Evolutionary conservation across 2,113 vertebrate species (phyloP), one percentile per base, ranked within the genome.

Genomic region (Taxidea taxus): DNA sequence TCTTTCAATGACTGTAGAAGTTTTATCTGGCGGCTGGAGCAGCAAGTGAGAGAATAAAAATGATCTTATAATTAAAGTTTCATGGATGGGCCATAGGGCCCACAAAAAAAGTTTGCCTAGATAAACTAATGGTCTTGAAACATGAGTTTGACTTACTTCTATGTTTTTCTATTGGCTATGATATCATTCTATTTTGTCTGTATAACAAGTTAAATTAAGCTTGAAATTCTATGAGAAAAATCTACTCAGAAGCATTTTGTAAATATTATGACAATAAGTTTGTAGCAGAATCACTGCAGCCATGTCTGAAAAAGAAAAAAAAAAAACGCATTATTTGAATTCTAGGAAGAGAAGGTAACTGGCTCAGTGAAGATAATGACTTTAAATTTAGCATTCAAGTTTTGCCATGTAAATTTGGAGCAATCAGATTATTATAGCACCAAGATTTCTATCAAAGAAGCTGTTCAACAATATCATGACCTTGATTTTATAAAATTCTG

Each of bases 181-280:
- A 21, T 51, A 64, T 91, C 90, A 27, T 97, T 97, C 91, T 91
- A 83, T 92, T 97, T 97, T 95, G 14, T 89, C 85, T 97, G 44
- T 77, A 96, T 75, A 7, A 97, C 42, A 8, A 97, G 80, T 97
- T 98, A 98, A 98, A 98, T 98, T 98, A 98, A 98, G 90, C 98
- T 98, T 98, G 77, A 98, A 98, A 98, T 97, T 98, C 47, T 64
- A 47, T 77, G 87, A 97, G 83, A 95, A 75, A 98, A 98, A 83
- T 91, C 87, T 97, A 49, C 80, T 98, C 5, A 94, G 66, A 85
- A 95, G 96, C 96, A 95, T 96, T 97, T 98, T 97, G 62, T 75
- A 98, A 98, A 87, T 97, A 90, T 97, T 98, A 91, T 97, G 96
- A 97, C 68, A 97, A 60, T 49, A 87, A 94, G 11, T 83, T 37